Base-by-base conservation (phyloP, 1,140 invertebrate genomes). In the Ganaspis sp. region DNA sequence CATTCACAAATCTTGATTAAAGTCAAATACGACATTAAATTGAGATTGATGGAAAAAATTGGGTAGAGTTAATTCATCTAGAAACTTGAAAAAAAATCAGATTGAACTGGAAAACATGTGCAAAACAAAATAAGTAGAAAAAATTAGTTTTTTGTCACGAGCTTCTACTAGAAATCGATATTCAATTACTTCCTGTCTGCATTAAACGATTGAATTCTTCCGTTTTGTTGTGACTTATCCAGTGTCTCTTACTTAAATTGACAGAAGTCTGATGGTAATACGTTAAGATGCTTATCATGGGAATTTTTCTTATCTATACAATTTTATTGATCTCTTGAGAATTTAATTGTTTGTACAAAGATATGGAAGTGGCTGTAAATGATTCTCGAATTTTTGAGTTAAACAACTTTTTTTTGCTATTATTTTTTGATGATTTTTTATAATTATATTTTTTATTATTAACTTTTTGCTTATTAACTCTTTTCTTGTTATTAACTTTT, bases 151-250 rank as follows among this genome's bases (percentile, higher is more conserved):
- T 64, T 12, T n/a, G 58, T 64, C 26, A 29, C 58, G 15, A 64
- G 23, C 54, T 26, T 26, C 54, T 29, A 64, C 58, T 26, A 12
- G 58, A 29, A 64, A 64, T 64, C 58, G 58, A 64, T 64, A 64
- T 64, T 64, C 26, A 64, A 64, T 64, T 64, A 64, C 58, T 64
- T 29, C 23, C 11, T 26, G 23, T 64, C 26, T 12, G 23, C 58
- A n/a, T 64, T 29, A 64, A 64, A 64, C 15, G 58, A 64, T 58
- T 26, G 23, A 26, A 21, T 64, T 64, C 58, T 64, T 64, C 21
- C 23, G 12, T 29, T 29, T 15, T 64, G 58, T 26, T 29, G 23
- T n/a, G 58, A 64, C 26, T 26, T 26, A 29, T 64, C 4, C 26
- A 5, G 12, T 29, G 9, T 4, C 54, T 58, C 17, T 15, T 26